Base-by-base conservation (phyloP, 2,797 vertebrate genomes). In the Vultur gryphus region DNA sequence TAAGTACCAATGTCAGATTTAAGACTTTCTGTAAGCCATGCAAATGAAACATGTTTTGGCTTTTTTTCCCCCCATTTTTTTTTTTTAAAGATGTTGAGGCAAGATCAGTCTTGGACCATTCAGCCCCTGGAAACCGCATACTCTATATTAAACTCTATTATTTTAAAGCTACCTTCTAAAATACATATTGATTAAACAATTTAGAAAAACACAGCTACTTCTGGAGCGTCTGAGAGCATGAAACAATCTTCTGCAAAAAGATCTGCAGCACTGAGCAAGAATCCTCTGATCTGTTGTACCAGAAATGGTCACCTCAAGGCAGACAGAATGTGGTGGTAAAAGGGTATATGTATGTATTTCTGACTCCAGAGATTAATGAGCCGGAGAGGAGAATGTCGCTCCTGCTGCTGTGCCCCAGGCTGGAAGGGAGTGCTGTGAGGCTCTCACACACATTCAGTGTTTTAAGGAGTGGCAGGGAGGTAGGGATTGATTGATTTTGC, bases 131-230 rank as follows among this genome's bases (percentile, higher is more conserved):
- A 91, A 90, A 67, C 20, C 11, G 16, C 39, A 11, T 26, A 13
- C 24, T 58, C 5, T 41, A 0, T 90, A 59, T 58, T 70, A 70
- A 78, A 66, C 20, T 64, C 10, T 61, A 3, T 9, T 80, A 12
- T 66, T 93, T 94, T 69, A 79, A 93, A 79, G n/a, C 43, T 82
- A 8, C 20, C 26, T 80, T 66, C 35, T 85, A 33, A 73, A 85
- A 55, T 84, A 79, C 4, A 7, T 57, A 49, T 70, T 83, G 55
- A 83, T 89, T 35, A 77, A 84, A 90, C 39, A 69, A 15, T 67
- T 76, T 29, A 66, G 46, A 72, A 93, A 59, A 90, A 44, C 44
- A 70, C n/a, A 51, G 43, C 41, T 52, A 29, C 31, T 71, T 92
- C 37, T 80, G 44, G 73, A 61, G 48, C 28, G 11, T 49, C 44